Evolutionary conservation across 2,113 vertebrate genomes (phyloP), one percentile per base, ranked within the genome.

Genomic region (Ictalurus punctatus): DNA sequence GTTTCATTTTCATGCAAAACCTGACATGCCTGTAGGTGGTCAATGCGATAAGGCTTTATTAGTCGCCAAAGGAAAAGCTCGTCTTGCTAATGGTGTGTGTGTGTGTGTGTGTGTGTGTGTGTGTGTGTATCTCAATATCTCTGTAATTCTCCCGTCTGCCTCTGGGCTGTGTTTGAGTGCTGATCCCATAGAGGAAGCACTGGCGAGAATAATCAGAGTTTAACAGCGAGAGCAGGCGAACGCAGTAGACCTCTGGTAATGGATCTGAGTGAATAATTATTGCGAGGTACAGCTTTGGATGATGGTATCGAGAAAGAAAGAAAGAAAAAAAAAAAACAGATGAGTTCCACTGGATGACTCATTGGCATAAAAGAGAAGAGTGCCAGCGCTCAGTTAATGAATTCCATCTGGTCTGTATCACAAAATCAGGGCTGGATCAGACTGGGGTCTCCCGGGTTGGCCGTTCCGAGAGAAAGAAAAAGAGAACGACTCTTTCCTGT

Each of bases 241-340:
- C 94, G 94, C 93, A 92, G 94, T 91, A 94, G 95, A 95, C 94
- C 95, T 90, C 93, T 92, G 90, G 94, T 96, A 95, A 95, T 95
- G 94, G 92, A 95, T 95, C 95, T 94, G 94, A 95, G 95, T 94
- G 94, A 95, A 95, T 96, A 95, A 95, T 96, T 95, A 95, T 95
- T 95, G 94, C 93, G 95, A 95, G 95, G 93, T 94, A 94, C 94
- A 93, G 94, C 74, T 85, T 94, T 95, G 93, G 94, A 94, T 93
- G 93, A 95, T 95, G 92, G 92, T 94, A 94, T 95, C 91, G 92
- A 90, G 91, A 30, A 56, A 16, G 8, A 56, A 25, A 16, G 14
- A 58, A 56, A 58, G 6, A 59, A 6, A 59, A 12, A 82, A 82
- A 82, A 59, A 34, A 83, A 40, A 61, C 59, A 93, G 94, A 92